Evolutionary conservation across 2,797 vertebrate genomes (phyloP), one percentile per base, ranked within the genome.

Genomic region (Euphonia xanthogaster): DNA sequence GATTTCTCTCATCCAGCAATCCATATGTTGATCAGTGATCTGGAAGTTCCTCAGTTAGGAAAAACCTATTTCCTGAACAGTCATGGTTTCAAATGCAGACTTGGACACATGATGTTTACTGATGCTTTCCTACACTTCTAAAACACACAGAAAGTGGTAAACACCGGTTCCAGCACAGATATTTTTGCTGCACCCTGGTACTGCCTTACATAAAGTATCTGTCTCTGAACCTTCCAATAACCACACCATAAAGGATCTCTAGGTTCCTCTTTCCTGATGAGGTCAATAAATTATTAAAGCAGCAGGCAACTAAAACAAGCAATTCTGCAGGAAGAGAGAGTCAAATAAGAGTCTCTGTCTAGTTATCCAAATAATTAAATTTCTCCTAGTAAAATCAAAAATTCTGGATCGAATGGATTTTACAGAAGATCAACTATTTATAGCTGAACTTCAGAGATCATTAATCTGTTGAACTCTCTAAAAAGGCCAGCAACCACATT

Each of bases 331-430:
- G 30, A 72, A 72, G 27, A 88, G 15, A 63, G 17, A 54, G 90
- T 90, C 20, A 28, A 86, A 79, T 39, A 54, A 47, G 81, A 88
- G 21, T 61, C 25, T 84, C 48, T 6, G 0, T 74, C 25, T 77
- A 51, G 35, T 76, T 92, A 37, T 63, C 53, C 45, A 91, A 83
- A 83, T 48, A 77, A 82, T 67, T 82, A 68, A 53, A 76, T 76
- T 82, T 87, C 18, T 74, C n/a, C 30, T 63, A 44, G 50, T 86
- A 87, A 92, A 86, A 89, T 68, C 14, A 68, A 71, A 63, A 76
- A 63, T 66, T 24, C 35, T 77, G 76, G n/a, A 87, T 45, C 61
- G 48, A 89, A 74, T 71, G 33, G 65, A 88, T 76, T 82, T 92
- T 76, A 55, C 44, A 88, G 51, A 88, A 75, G 7, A 89, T 27